phyloP scores from a whole-genome alignment of 2,797 vertebrate species.

The Hypotaenidia okinawae region DNA sequence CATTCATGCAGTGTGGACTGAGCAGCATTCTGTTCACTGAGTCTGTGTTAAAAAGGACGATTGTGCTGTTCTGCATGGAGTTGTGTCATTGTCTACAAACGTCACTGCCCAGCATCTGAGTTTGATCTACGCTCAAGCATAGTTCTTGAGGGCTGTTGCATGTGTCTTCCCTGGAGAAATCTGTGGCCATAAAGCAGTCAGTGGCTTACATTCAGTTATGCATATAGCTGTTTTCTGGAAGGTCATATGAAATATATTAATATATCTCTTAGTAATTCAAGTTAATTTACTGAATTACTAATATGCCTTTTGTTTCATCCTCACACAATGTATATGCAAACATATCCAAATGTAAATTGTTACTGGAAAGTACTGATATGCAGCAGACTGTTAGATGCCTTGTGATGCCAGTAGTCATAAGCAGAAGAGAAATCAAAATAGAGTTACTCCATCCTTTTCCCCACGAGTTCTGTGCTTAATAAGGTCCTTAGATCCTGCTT shows the following conservation, averaged over 20 bases:
- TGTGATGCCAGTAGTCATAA: neutral
- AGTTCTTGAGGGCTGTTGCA: neutral
- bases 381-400: neutral
- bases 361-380: neutral
- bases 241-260: neutral
- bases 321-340: neutral
- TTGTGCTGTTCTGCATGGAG: neutral
- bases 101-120: neutral
- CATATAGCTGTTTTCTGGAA: neutral
- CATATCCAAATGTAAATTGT: neutral
- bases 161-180: neutral
- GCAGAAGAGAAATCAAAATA: neutral
- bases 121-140: neutral
- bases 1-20: neutral
- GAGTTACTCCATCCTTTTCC: neutral
- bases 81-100: neutral
- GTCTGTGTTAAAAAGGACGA: neutral
- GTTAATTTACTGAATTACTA: neutral
- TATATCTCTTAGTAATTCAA: neutral
- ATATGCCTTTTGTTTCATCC: neutral
- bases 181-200: neutral
- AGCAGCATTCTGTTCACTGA: neutral
- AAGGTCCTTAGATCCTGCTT: neutral
- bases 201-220: neutral
- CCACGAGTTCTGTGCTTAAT: rapidly evolving